Base-by-base conservation (phyloP, 2,113 vertebrate species). In the Bubalus kerabau region DNA sequence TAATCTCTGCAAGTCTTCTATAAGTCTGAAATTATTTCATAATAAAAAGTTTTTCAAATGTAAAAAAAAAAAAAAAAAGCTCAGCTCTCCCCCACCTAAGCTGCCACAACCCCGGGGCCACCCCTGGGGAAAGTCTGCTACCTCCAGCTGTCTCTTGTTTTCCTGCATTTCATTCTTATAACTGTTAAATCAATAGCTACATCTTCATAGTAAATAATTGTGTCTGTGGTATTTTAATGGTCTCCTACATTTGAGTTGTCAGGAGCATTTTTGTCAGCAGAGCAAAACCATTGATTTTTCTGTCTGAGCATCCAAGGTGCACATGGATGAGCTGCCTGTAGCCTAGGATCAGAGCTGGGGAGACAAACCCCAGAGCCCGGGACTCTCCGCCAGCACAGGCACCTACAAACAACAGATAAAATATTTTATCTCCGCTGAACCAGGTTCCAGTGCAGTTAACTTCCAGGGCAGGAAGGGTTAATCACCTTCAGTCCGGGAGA, bases 201-300 rank as follows among this genome's bases (percentile, higher is more conserved):
- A 0, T 87, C 97, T 96, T 98, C 93, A 96, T 32, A 50, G 90
- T 78, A 86, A 94, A 92, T 96, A 95, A 87, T 7, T 71, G 74
- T 97, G 95, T 95, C 96, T 19, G 90, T 96, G 96, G 98, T 90
- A 92, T 28, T 81, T 88, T 98, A 98, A 98, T 89, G 96, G 96
- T 85, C 92, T 90, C 1, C 93, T 64, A 95, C 1, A 26, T 43
- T 84, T 0, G 0, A 78, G 94, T 87, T 97, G 98, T 97, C 57
- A 71, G 95, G 94, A 80, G 32, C 24, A 19, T 19, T 96, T 96
- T 88, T n/a, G 83, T 94, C 95, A 96, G 88, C 19, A 6, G 97
- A 98, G 90, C 94, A 48, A 97, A 98, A 50, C 64, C 64, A 97
- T 97, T 96, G 32, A 0, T 97, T 98, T 74, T 98, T 60, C 97